Evolutionary conservation across 2,888 invertebrate species (phyloP).

Genomic region (Parnassius glacialis): DNA sequence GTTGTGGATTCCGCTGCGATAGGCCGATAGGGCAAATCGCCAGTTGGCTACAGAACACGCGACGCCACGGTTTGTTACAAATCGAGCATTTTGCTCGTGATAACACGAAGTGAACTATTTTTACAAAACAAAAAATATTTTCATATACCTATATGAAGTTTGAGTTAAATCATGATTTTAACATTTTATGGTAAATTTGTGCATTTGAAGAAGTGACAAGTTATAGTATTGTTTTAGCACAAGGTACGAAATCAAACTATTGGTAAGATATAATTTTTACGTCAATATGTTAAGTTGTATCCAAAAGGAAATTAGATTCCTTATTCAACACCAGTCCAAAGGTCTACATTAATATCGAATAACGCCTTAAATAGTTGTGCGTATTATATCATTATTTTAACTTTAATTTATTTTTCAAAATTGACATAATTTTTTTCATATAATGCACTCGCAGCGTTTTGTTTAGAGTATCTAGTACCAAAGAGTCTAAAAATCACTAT

Average conservation of each 20-base stretch:
- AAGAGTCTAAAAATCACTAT: too few relatives aligned
- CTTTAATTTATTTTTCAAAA: too few relatives aligned
- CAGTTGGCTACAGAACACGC: conserved; percentile 71
- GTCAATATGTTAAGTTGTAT: neutral
- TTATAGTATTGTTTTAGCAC: neutral
- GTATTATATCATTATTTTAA: too few relatives aligned
- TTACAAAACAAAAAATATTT: too few relatives aligned
- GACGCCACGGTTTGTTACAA: conserved; percentile 40
- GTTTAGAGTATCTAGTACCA: too few relatives aligned
- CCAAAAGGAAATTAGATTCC: neutral
- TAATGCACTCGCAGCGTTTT: too few relatives aligned
- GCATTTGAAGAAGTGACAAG: too few relatives aligned
- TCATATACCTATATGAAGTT: too few relatives aligned
- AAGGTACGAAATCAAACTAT: too few relatives aligned
- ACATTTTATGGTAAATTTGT: too few relatives aligned
- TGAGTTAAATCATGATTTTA: too few relatives aligned
- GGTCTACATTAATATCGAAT: neutral
- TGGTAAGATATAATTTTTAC: conserved; percentile 3
- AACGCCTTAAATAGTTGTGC: neutral
- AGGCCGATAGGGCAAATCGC: conserved; percentile 72
- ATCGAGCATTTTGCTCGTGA: conserved; percentile 27
- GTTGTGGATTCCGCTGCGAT: conserved; percentile 46
- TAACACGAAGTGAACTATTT: conserved; percentile 21
- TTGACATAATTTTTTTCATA: too few relatives aligned
- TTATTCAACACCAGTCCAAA: neutral